Conservation (phyloP, 1,140 invertebrate genomes). For the Drosophila aff. region DNA sequence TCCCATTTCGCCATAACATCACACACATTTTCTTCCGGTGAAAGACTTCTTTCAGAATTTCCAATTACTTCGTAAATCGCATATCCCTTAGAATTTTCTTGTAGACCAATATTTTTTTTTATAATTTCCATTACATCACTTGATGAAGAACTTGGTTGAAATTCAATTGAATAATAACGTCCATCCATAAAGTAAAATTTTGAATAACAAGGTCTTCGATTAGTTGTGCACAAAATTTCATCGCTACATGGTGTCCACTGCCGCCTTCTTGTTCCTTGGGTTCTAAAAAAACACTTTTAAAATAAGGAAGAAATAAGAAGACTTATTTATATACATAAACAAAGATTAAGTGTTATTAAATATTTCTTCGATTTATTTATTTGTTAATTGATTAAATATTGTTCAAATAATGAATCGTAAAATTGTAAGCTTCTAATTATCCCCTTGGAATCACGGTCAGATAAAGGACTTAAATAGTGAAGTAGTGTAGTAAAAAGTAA, state of each 20-base stretch:
- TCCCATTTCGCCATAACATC: slow-evolving; percentile 99
- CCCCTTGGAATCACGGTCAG: too few relatives aligned
- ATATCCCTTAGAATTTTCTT: slow-evolving; percentile 90
- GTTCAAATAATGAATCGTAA: too few relatives aligned
- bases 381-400: too few relatives aligned
- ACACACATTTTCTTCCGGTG: slow-evolving; percentile 94
- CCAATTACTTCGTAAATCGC: slow-evolving; percentile 88
- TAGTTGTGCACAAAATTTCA: slow-evolving; percentile 96
- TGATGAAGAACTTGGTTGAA: slow-evolving; percentile 97
- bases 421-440: too few relatives aligned
- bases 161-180: slow-evolving; percentile 97
- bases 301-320: not conserved
- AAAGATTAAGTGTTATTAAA: too few relatives aligned
- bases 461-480: too few relatives aligned
- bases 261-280: slow-evolving; percentile 91
- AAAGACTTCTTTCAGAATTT: slow-evolving; percentile 92
- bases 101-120: slow-evolving; percentile 96
- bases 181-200: slow-evolving; percentile 97
- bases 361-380: too few relatives aligned
- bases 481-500: too few relatives aligned
- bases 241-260: slow-evolving; percentile 97
- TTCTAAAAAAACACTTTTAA: slow-evolving; percentile 75
- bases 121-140: slow-evolving; percentile 95
- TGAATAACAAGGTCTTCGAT: slow-evolving; percentile 95
- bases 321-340: not conserved